These are phyloP conservation scores for Gymnoscelis rufifasciata DNA, from an alignment of 2,888 invertebrate genomes.

Conservation along the genomic window DNA sequence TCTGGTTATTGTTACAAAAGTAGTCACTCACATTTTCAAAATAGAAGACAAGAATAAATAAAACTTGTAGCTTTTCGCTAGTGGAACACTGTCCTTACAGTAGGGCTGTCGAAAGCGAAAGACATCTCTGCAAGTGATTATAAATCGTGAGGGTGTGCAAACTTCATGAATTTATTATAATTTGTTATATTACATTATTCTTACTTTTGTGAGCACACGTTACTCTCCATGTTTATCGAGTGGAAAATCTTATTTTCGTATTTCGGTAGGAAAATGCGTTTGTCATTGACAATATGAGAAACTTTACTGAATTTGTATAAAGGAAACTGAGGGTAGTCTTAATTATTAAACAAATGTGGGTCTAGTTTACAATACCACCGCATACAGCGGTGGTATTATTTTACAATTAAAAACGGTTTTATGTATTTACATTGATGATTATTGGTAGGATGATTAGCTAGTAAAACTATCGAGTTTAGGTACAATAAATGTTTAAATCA, in stretches of 20 bases:
- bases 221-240: slow-evolving; percentile 27
- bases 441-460: no score
- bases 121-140: slow-evolving; percentile 32
- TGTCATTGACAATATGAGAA: slow-evolving; percentile 12
- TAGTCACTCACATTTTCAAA: no score
- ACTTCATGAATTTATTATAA: slow-evolving; percentile 35
- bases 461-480: no score
- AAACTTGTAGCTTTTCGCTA: no score
- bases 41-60: no score
- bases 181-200: slow-evolving; percentile 32
- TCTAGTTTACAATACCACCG: no score
- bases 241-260: slow-evolving; percentile 29
- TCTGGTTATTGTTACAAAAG: no score
- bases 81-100: slow-evolving; percentile 16
- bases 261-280: slow-evolving; percentile 25
- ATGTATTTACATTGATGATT: no score
- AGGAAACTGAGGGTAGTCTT: not conserved
- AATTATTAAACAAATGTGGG: no score
- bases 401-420: no score
- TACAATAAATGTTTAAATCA: not conserved
- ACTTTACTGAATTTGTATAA: not conserved
- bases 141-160: slow-evolving; percentile 31
- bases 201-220: slow-evolving; percentile 29
- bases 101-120: slow-evolving; percentile 29
- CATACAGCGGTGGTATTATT: no score